These are phyloP conservation scores for Nesogale talazaci DNA, from an alignment of 2,113 vertebrate genomes.

Conservation along the genomic window DNA sequence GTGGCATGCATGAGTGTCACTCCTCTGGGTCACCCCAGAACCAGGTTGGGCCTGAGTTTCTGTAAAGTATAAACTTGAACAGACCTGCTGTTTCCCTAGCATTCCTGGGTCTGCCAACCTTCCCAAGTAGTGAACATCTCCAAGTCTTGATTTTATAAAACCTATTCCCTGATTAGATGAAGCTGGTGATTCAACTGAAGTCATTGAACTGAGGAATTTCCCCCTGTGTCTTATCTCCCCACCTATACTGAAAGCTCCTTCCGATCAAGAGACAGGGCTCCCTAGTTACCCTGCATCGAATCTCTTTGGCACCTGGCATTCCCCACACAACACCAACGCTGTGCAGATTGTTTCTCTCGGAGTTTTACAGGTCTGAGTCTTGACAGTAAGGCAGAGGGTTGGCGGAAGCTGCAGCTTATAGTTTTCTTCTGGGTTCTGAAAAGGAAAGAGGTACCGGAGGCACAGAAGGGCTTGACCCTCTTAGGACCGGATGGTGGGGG, in stretches of 20 bases:
- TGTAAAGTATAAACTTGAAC: neutral
- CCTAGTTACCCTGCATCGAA: neutral
- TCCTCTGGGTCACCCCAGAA: neutral
- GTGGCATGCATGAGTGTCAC: neutral
- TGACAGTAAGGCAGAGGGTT: constrained; percentile 6
- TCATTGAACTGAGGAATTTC: constrained; percentile 4
- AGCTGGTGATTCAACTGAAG: neutral
- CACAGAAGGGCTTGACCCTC: neutral
- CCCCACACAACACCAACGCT: neutral
- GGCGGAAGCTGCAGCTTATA: neutral
- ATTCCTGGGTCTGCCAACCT: neutral
- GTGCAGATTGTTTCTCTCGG: neutral
- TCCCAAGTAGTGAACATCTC: neutral
- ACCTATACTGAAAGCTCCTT: constrained; percentile 14
- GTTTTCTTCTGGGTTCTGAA: constrained; percentile 49
- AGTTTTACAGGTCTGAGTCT: neutral
- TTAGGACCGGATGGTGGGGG: neutral
- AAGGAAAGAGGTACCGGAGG: neutral
- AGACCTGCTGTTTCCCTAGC: neutral
- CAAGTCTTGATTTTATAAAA: constrained; percentile 40
- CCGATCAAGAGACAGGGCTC: neutral
- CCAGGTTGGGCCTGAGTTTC: neutral
- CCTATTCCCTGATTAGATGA: constrained; percentile 19
- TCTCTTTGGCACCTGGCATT: neutral
- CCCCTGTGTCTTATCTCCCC: neutral